Percentiles rank a stretch among this genome's conserved stretches.
Evolutionary conservation across 2,113 vertebrate species (phyloP).

Genomic region (Delphinapterus leucas): DNA sequence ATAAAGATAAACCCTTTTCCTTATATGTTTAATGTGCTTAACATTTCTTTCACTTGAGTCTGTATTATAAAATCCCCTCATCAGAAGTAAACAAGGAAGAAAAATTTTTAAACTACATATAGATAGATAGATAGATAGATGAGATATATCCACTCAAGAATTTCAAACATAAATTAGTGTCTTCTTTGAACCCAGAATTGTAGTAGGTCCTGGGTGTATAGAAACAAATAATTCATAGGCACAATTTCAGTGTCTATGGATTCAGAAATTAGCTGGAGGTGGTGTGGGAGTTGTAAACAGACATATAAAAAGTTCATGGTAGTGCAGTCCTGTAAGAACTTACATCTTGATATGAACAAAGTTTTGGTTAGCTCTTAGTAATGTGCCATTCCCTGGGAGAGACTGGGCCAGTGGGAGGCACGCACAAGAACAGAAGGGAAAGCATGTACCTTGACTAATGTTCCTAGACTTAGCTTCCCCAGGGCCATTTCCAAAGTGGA

Average conservation of each 20-base stretch:
- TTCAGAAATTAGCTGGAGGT: conserved; percentile 27
- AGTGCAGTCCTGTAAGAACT: not conserved
- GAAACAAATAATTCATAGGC: conserved; percentile 26
- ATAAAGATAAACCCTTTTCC: not conserved
- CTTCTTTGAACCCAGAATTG: not conserved
- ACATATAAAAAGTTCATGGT: conserved; percentile 40
- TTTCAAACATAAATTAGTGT: not conserved
- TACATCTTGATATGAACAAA: not conserved
- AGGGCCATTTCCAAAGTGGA: not conserved
- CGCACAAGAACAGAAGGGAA: not conserved
- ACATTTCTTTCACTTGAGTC: not conserved
- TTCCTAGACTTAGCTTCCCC: not conserved
- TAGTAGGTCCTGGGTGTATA: not conserved
- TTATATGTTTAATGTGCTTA: not conserved
- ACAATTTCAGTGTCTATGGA: not conserved
- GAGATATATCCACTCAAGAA: not conserved
- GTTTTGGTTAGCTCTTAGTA: not conserved
- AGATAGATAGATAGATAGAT: not conserved
- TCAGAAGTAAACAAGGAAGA: not conserved
- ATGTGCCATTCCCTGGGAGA: not conserved
- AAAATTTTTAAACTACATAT: not conserved
- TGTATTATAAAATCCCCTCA: not conserved
- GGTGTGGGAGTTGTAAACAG: not conserved
- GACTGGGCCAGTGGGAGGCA: not conserved
- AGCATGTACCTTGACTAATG: not conserved